Base-by-base conservation (phyloP, 92 coral and sea anemone species). In the Parazoanthus swiftii region DNA sequence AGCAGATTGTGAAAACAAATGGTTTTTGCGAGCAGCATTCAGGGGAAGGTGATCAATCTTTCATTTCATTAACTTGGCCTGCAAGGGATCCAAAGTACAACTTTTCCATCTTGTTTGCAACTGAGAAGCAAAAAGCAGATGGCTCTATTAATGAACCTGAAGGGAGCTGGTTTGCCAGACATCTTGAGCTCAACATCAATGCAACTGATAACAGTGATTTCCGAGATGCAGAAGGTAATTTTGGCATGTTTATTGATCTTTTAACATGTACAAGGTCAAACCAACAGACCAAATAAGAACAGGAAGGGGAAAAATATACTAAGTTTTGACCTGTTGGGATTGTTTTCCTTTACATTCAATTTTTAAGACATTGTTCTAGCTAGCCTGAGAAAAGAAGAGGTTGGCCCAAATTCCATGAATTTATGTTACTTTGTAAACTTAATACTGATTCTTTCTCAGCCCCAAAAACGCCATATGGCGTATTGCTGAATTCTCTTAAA, bases 141-240 rank as follows among this genome's bases (percentile, higher is more conserved):
- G 85, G 73, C 16, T 13, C 20, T 42, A 58, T 15, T 54, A 65
- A 3, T 8, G 23, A 2, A 13, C 20, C 68, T 8, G 14, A 25
- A 7, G 43, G 71, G 9, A 58, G 70, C 35, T 80, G 85, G 85
- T 54, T 25, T 33, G 70, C 85, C 29, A 56, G 4, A 15, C 44
- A 15, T 51, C 39, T 80, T 14, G 50, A 58, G 73, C 67, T 80
- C 11, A 35, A 9, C 5, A 54, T 80, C 85, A 58, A 54, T 37
- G 25, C 70, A 37, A 58, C 73, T 8, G 43, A 80, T 50, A 80
- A 80, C 23, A 0, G 0, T 36, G 38, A 51, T 21, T 80, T 80
- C 46, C 72, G 11, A 21, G 85, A 56, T 80, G 85, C 73, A 80
- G 7, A 58, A 58, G 85, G 85, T 80, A 76, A 42, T 38, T 76